Evolutionary conservation across 1,140 invertebrate genomes (phyloP).

Genomic region (Drosophila kurseongensis): DNA sequence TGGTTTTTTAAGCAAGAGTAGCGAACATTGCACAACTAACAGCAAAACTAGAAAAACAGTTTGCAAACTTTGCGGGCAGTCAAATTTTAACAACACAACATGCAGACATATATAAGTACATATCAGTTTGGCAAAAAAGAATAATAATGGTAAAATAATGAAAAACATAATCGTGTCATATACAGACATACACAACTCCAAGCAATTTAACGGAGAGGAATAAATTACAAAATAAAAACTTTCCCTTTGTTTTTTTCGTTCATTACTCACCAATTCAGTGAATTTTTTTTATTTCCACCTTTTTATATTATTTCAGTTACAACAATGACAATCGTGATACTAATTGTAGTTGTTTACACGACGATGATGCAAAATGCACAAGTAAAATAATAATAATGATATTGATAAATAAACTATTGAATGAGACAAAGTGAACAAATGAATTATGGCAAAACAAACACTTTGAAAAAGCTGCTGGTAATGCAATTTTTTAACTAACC

Average conservation of each 20-base stretch:
- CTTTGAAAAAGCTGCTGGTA: slow-evolving; percentile 59
- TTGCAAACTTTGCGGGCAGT: slow-evolving; percentile 48
- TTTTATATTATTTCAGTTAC: slow-evolving; percentile 55
- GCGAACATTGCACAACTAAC: slow-evolving; percentile 69
- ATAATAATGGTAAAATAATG: slow-evolving; percentile 57
- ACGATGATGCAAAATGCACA: slow-evolving; percentile 81
- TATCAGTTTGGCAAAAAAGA: slow-evolving; percentile 67
- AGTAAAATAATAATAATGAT: slow-evolving; percentile 72
- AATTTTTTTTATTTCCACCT: slow-evolving; percentile 13
- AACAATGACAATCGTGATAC: slow-evolving; percentile 83
- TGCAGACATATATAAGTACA: slow-evolving; percentile 70
- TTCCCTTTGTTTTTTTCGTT: slow-evolving; percentile 22
- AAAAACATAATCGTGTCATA: slow-evolving; percentile 68
- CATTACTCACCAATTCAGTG: slow-evolving; percentile 15
- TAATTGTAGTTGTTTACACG: slow-evolving; percentile 83
- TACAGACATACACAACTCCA: slow-evolving; percentile 34
- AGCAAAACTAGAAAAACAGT: slow-evolving; percentile 40
- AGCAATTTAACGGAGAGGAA: slow-evolving; percentile 44
- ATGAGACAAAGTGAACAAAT: slow-evolving; percentile 42
- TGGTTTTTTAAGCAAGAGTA: slow-evolving; percentile 73
- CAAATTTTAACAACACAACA: slow-evolving; percentile 62
- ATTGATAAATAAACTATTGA: slow-evolving; percentile 67
- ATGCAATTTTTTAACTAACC: slow-evolving; percentile 30
- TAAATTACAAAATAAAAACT: slow-evolving; percentile 41
- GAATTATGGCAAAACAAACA: slow-evolving; percentile 43